Evolutionary conservation across 2,888 invertebrate genomes (phyloP), one percentile per base, ranked within the genome.

Genomic region (Xylophagus ater): DNA sequence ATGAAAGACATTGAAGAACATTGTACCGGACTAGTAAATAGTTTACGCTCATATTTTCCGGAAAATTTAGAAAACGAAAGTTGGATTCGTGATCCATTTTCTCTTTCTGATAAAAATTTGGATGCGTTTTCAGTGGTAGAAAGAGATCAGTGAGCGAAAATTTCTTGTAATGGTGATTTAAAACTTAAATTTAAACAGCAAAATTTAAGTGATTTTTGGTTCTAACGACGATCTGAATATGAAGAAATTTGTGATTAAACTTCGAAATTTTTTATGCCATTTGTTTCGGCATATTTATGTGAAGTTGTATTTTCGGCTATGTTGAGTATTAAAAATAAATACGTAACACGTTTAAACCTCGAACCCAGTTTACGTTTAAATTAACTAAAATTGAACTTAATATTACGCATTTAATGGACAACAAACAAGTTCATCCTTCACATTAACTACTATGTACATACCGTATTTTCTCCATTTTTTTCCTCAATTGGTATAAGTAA

Each of bases 191-290:
- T 26, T 26, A 26, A 26, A 26, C 26, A 26, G 14, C 26, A 26
- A 26, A 26, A 26, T 26, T 14, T 26, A 26, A 26, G 14, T 14
- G 26, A 26, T 26, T 26, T 26, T 13, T 26, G 26, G 12, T 26
- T 26, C 26, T 14, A 26, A 26, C 26, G 26, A 26, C 26, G 26
- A 26, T 26, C 14, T 26, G 26, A 26, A 26, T 26, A 26, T 26
- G 26, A 26, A 26, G 26, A 12, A 26, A 26, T 26, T 26, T 26
- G 13, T 26, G 26, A 26, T 26, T 13, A 26, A 26, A 14, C 14
- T 26, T 14, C 14, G 26, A 26, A 26, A 26, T 26, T 26, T 26
- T 26, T 26, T 12, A 26, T 26, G 26, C 26, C 26, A 26, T 26
- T 26, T 14, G 26, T 26, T 26, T 14, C 26, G 14, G 12, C 26